phyloP scores from a whole-genome alignment of 2,888 invertebrate genomes.

The Corbicula japonica region DNA sequence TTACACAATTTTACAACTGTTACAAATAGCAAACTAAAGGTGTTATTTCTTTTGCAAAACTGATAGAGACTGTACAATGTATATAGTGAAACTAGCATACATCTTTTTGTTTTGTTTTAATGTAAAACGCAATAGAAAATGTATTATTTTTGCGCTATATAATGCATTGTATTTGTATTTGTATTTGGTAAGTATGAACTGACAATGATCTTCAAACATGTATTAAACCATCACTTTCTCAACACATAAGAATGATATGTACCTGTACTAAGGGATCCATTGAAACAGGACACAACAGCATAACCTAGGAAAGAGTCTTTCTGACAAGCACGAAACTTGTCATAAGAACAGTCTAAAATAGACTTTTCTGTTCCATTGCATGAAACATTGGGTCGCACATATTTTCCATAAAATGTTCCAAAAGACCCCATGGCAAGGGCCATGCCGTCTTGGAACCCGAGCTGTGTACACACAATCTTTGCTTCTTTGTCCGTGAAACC shows the following conservation, averaged over 20 bases:
- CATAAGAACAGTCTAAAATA: constrained; percentile 72
- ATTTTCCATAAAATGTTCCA: constrained; percentile 70
- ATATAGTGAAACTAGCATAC: no score
- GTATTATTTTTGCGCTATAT: no score
- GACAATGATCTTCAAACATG: no score
- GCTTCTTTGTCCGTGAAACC: constrained; percentile 77
- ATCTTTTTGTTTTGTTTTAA: no score
- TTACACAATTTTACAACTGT: no score
- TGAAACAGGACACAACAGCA: constrained; percentile 78
- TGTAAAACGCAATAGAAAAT: no score
- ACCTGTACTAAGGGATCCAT: constrained; percentile 72
- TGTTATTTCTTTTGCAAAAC: no score
- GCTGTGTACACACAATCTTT: constrained; percentile 73
- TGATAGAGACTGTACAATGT: no score
- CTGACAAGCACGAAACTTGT: constrained; percentile 68
- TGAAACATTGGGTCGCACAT: constrained; percentile 71
- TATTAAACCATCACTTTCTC: no score
- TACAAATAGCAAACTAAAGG: no score
- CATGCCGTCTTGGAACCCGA: constrained; percentile 69
- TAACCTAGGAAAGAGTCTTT: constrained; percentile 74
- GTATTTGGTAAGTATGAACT: no score
- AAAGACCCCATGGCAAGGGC: constrained; percentile 74
- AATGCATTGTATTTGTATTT: no score
- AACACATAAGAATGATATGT: not conserved
- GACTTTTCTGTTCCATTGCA: constrained; percentile 72